Conservation (phyloP, 1,140 invertebrate genomes). For the Drosophila erecta region DNA sequence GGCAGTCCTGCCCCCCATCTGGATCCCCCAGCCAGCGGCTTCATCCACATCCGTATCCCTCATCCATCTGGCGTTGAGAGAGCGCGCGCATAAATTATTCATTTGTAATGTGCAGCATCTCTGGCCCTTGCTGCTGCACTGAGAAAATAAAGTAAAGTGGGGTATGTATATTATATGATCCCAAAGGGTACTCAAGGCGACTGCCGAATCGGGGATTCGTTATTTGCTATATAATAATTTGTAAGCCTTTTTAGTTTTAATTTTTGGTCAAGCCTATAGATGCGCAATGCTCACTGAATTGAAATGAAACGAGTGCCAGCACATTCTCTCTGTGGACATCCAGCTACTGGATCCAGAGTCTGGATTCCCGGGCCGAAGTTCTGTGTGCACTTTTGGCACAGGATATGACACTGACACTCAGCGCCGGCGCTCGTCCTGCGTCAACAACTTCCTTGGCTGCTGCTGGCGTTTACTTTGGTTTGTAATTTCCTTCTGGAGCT, state of each 20-base stretch:
- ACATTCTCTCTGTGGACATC: constrained; percentile 1
- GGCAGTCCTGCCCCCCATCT: constrained; percentile 16
- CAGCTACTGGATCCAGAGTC: constrained; percentile 10
- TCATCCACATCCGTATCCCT: constrained; percentile 40
- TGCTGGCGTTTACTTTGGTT: constrained; percentile 80
- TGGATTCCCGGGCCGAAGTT: constrained; percentile 27
- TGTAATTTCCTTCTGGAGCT: constrained; percentile 79
- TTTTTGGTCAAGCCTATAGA: no score
- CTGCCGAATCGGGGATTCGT: no score
- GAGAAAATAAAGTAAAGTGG: background rate
- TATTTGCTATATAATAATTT: no score
- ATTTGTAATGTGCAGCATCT: constrained; percentile 76
- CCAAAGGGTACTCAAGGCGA: no score
- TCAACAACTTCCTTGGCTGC: constrained; percentile 76
- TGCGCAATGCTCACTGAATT: no score
- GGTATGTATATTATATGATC: no score
- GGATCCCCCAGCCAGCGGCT: constrained; percentile 18
- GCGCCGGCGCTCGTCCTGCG: constrained; percentile 70
- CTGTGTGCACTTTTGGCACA: constrained; percentile 79
- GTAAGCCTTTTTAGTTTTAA: no score
- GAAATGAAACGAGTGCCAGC: no score
- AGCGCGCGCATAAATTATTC: constrained; percentile 78
- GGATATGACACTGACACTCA: constrained; percentile 82
- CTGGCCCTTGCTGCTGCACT: constrained; percentile 14
- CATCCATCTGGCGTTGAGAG: constrained; percentile 72